phyloP scores from a whole-genome alignment of 2,888 invertebrate genomes.

The Dione juno region DNA sequence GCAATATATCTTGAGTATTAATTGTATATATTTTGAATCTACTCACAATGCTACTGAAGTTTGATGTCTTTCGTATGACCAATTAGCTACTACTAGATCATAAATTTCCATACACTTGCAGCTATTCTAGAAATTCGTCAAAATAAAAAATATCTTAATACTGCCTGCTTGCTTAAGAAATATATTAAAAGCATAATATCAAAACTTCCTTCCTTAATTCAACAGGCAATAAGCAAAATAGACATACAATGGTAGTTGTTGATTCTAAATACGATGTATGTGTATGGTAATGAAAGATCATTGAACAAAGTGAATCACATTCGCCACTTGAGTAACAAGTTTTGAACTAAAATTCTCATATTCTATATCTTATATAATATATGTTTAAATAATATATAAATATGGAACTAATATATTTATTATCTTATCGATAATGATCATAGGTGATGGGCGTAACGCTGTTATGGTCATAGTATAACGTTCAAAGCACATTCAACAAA shows the following conservation, averaged over 20 bases:
- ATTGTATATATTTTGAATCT: not conserved
- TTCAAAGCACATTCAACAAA: not conserved
- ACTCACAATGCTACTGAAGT: not conserved
- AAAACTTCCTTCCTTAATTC: constrained; percentile 9
- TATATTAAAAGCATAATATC: not conserved
- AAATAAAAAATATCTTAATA: too few relatives aligned
- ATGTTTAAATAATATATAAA: not conserved
- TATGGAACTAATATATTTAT: too few relatives aligned
- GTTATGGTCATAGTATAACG: too few relatives aligned
- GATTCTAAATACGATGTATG: not conserved
- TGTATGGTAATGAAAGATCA: not conserved
- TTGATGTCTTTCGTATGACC: too few relatives aligned
- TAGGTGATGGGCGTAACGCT: not conserved
- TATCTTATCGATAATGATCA: not conserved
- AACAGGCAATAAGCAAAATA: not conserved
- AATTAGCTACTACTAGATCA: too few relatives aligned
- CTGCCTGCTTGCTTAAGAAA: not conserved
- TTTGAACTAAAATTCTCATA: not conserved
- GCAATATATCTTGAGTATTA: not conserved
- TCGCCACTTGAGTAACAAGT: not conserved
- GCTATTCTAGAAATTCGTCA: too few relatives aligned
- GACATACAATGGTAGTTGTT: constrained; percentile 1
- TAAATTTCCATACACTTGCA: too few relatives aligned
- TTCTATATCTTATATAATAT: too few relatives aligned
- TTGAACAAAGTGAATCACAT: not conserved